Evolutionary conservation across 1,140 invertebrate species (phyloP), one percentile per base, ranked within the genome.

Genomic region (Physella acuta): DNA sequence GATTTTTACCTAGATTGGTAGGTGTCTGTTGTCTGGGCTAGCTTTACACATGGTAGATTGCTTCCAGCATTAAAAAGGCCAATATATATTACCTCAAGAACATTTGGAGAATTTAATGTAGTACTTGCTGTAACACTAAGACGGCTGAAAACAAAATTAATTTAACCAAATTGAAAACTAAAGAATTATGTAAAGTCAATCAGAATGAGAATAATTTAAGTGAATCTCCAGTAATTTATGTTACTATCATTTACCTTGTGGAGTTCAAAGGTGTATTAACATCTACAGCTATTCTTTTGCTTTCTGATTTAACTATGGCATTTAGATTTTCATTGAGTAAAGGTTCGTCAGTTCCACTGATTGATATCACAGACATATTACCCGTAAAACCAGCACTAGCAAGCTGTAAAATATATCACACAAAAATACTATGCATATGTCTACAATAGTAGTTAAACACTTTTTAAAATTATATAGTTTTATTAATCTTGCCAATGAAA

Each of bases 1-100:
- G n/a, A n/a, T n/a, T 3, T 58, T 55, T 65, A 76, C 76, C 74
- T 74, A 16, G 53, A 60, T 31, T 70, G 39, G 66, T 74, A 74
- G 1, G 65, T 68, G 20, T 63, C 53, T 5, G 26, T 39, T 17
- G 72, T 68, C 49, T 51, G 51, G 20, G 44, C 68, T 56, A 66
- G 63, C 67, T 72, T 53, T 14, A 74, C 20, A 71, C 77, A 77
- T 8, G 73, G 74, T 17, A 79, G 64, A 70, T 76, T 77, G 11
- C 67, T 59, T 16, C 77, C 75, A 8, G 67, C 71, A 28, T 39
- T 39, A 17, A 71, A 60, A 0, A 77, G 52, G 11, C 71, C 72
- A 31, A 73, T 61, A 51, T 72, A 70, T 33, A 71, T 51, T 3
- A 74, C 60, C 53, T 78, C 75, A 64, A 78, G 58, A 11, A 65